phyloP scores from a whole-genome alignment of 2,113 vertebrate species.

The Crotalus tigris region DNA sequence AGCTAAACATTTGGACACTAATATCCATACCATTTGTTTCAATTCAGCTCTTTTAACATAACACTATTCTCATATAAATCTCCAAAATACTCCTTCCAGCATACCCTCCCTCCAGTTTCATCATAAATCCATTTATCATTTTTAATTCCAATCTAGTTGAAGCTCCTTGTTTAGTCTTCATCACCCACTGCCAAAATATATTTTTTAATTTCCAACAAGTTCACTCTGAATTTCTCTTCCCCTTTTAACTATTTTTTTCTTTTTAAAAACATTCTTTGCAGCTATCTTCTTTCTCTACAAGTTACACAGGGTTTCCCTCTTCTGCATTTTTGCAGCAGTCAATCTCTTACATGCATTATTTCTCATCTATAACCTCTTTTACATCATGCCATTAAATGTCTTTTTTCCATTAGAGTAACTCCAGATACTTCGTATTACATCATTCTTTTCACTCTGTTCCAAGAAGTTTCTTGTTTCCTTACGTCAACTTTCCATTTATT shows the following conservation, averaged over 20 bases:
- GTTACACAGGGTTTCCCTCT: background rate
- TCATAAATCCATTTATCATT: background rate
- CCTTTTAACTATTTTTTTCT: background rate
- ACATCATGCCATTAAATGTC: background rate
- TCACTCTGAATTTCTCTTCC: background rate
- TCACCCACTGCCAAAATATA: background rate
- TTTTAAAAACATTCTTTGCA: background rate
- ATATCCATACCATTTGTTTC: background rate
- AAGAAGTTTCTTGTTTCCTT: background rate
- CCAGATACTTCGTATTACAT: background rate
- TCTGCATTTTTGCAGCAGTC: background rate
- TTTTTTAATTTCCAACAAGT: background rate
- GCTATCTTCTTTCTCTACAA: background rate
- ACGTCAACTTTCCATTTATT: background rate
- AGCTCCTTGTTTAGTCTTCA: background rate
- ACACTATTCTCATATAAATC: background rate
- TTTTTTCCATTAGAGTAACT: background rate
- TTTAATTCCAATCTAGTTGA: background rate
- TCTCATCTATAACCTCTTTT: background rate
- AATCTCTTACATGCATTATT: background rate
- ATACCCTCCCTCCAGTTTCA: background rate
- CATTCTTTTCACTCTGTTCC: background rate
- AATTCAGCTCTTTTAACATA: background rate
- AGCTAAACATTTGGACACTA: background rate
- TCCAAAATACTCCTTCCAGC: background rate